Percentiles rank a stretch among this genome's conserved stretches.
These are phyloP conservation scores for Sphaerophoria rueppellii DNA, from an alignment of 2,888 invertebrate genomes.

Conservation along the genomic window DNA sequence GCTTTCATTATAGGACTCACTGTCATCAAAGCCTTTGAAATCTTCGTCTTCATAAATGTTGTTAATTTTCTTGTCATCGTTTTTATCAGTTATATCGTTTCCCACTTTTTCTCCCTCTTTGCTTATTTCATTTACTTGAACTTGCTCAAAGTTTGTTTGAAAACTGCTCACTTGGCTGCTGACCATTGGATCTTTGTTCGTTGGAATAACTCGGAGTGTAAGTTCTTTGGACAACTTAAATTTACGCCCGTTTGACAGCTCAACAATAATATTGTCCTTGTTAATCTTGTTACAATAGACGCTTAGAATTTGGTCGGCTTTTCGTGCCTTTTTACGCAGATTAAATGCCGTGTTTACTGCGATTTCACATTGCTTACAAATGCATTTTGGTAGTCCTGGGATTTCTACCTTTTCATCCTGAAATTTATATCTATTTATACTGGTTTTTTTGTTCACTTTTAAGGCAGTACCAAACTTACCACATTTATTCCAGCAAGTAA, in stretches of 20 bases:
- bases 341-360: slow-evolving; percentile 79
- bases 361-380: slow-evolving; percentile 79
- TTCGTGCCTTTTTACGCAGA: slow-evolving; percentile 79
- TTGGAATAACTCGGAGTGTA: slow-evolving; percentile 54
- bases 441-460: not conserved
- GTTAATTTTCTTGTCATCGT: no score
- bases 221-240: slow-evolving; percentile 61
- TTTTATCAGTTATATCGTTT: not conserved
- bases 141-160: slow-evolving; percentile 4
- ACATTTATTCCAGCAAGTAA: slow-evolving; percentile 77
- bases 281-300: slow-evolving; percentile 74
- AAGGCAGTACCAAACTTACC: slow-evolving; percentile 23
- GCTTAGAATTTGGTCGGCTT: slow-evolving; percentile 77
- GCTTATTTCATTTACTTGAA: slow-evolving; percentile 62
- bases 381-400: slow-evolving; percentile 77
- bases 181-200: not conserved
- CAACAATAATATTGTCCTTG: slow-evolving; percentile 58
- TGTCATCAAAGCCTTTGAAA: not conserved
- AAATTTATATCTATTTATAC: not conserved
- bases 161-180: not conserved
- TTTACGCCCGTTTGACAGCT: slow-evolving; percentile 59
- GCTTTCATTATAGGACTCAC: not conserved
- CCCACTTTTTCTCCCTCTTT: slow-evolving; percentile 24
- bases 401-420: slow-evolving; percentile 59
- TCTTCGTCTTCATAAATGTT: not conserved